phyloP scores from a whole-genome alignment of 2,797 vertebrate species.

The Cyclura pinguis region DNA sequence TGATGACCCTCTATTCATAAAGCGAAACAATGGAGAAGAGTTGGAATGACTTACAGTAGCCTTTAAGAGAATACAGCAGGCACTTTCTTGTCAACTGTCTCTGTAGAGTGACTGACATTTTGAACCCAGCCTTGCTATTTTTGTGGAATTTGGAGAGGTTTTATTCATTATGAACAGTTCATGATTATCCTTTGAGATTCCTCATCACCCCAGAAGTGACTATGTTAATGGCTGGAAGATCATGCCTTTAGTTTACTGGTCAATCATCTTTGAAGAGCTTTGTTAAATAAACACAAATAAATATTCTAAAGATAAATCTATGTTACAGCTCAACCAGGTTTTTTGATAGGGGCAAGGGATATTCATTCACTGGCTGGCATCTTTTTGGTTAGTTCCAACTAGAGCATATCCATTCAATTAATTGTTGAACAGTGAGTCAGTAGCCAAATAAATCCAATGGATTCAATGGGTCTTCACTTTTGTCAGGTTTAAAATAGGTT shows the following conservation, averaged over 20 bases:
- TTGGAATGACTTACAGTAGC: not conserved
- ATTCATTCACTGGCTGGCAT: too few species aligned
- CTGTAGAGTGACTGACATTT: not conserved
- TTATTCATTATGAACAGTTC: not conserved
- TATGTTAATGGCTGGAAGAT: not conserved
- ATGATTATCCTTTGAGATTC: not conserved
- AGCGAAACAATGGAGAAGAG: constrained; percentile 26
- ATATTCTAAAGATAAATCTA: constrained; percentile 1
- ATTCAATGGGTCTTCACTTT: too few species aligned
- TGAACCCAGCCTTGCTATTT: not conserved
- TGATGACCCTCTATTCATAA: constrained; percentile 75
- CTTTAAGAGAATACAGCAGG: not conserved
- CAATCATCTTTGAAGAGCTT: not conserved
- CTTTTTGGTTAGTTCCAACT: too few species aligned
- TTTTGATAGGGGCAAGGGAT: not conserved
- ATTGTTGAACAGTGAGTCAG: too few species aligned
- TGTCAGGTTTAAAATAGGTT: too few species aligned
- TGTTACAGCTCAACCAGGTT: constrained; percentile 4
- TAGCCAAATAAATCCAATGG: too few species aligned
- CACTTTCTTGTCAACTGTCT: not conserved
- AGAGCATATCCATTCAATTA: too few species aligned
- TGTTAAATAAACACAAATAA: not conserved
- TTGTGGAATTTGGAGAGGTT: not conserved
- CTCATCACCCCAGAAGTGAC: not conserved
- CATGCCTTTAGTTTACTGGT: not conserved